phyloP scores from a whole-genome alignment of 1,140 invertebrate species.

The Achatina immaculata region DNA sequence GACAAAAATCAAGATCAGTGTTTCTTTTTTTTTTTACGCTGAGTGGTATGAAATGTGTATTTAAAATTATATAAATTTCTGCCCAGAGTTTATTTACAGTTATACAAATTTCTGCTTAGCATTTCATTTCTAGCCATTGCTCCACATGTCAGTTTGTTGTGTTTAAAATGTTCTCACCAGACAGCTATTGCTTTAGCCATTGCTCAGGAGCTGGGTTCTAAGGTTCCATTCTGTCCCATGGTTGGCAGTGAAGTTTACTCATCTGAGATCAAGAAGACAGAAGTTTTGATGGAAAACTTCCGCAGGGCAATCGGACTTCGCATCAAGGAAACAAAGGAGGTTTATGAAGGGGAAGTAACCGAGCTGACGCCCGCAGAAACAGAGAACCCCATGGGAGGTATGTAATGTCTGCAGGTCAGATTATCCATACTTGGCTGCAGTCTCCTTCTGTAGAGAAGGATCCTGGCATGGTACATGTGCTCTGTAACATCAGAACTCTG shows the following conservation, averaged over 20 bases:
- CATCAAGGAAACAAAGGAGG: slow-evolving; percentile 95
- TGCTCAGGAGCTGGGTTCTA: slow-evolving; percentile 96
- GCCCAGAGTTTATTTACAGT: no score
- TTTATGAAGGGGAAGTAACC: slow-evolving; percentile 99
- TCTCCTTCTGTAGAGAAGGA: no score
- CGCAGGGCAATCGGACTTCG: slow-evolving; percentile 91
- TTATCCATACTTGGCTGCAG: no score
- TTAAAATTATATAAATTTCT: no score
- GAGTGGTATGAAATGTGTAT: no score
- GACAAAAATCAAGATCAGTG: no score
- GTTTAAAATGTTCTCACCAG: slow-evolving; percentile 62
- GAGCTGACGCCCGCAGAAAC: slow-evolving; percentile 97
- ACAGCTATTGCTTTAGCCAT: slow-evolving; percentile 98
- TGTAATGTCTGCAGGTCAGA: no score
- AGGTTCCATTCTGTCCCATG: slow-evolving; percentile 99
- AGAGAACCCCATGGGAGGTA: slow-evolving; percentile 95
- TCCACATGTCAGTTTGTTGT: neutral
- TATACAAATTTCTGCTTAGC: neutral
- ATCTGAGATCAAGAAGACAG: slow-evolving; percentile 99
- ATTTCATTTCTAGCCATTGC: neutral
- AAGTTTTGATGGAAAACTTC: slow-evolving; percentile 99
- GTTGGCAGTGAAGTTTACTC: slow-evolving; percentile 99
- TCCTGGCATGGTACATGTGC: no score
- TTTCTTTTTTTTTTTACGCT: no score
- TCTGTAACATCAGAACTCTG: no score